These are phyloP conservation scores for Hemiscyllium ocellatum DNA, from an alignment of 2,113 vertebrate species.

Conservation along the genomic window DNA sequence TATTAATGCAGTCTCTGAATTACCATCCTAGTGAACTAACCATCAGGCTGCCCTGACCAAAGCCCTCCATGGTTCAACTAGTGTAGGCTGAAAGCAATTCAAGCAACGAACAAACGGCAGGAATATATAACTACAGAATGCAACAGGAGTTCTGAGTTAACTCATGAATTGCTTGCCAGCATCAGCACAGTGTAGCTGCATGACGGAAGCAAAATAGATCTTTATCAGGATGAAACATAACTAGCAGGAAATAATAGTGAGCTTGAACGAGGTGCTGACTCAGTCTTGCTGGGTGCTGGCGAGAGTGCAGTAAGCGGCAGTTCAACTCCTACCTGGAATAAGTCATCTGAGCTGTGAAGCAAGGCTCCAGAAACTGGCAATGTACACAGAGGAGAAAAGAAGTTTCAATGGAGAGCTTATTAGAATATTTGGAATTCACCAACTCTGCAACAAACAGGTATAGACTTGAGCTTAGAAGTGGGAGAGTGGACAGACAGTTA, in stretches of 20 bases:
- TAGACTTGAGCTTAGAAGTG: neutral
- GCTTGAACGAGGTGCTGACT: neutral
- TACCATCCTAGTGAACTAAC: neutral
- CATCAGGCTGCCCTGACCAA: neutral
- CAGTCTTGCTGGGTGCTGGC: neutral
- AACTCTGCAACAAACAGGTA: slow-evolving; percentile 6
- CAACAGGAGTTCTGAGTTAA: neutral
- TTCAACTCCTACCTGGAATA: neutral
- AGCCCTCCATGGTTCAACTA: neutral
- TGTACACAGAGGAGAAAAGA: neutral
- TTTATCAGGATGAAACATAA: neutral
- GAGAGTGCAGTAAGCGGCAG: neutral
- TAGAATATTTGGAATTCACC: slow-evolving; percentile 23
- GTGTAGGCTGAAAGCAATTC: neutral
- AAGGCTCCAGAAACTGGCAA: neutral
- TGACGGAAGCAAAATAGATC: neutral
- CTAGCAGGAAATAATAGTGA: neutral
- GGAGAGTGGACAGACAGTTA: slow-evolving; percentile 23
- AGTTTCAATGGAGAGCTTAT: slow-evolving; percentile 32
- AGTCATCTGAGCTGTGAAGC: slow-evolving; percentile 16
- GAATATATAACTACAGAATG: neutral
- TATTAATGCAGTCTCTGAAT: neutral
- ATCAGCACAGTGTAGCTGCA: neutral
- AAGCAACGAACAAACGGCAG: neutral
- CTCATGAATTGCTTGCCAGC: neutral